phyloP scores from a whole-genome alignment of 2,888 invertebrate genomes.

The Loripinus fragilis region DNA sequence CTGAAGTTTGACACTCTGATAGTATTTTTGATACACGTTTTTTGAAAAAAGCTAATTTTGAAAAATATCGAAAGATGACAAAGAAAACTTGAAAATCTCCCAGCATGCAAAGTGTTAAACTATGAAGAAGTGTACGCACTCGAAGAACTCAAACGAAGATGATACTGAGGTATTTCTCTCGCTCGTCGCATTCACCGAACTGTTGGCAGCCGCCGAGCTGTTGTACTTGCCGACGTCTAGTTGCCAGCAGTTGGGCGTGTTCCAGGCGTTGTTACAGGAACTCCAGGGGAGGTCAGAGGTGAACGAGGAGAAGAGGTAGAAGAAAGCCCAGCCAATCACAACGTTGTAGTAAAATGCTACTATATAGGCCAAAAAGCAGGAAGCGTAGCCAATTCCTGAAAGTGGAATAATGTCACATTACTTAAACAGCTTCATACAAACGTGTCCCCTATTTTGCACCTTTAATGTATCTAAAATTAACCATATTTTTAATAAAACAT shows the following conservation, averaged over 20 bases:
- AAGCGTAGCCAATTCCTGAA: constrained; percentile 87
- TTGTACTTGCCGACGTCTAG: constrained; percentile 61
- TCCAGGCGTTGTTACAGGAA: constrained; percentile 92
- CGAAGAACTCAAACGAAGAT: constrained; percentile 83
- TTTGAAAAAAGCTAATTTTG: no score
- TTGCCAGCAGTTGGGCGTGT: constrained; percentile 88
- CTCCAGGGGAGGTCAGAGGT: constrained; percentile 89
- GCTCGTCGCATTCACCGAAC: constrained; percentile 15
- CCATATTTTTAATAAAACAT: no score
- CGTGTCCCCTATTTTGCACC: no score
- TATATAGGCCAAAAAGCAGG: constrained; percentile 81
- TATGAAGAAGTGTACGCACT: constrained; percentile 42
- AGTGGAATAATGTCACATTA: no score
- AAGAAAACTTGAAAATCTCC: no score
- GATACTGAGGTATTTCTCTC: constrained; percentile 83
- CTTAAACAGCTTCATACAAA: no score
- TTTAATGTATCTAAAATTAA: no score
- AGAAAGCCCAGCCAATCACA: constrained; percentile 93
- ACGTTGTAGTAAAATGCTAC: constrained; percentile 87
- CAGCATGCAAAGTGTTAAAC: no score
- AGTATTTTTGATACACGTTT: no score
- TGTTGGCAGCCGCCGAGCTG: constrained; percentile 55
- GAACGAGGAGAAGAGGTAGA: constrained; percentile 90
- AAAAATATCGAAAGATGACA: no score
- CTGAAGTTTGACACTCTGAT: no score